Base-by-base conservation (phyloP, 2,113 vertebrate genomes). In the Psettodes erumei region DNA sequence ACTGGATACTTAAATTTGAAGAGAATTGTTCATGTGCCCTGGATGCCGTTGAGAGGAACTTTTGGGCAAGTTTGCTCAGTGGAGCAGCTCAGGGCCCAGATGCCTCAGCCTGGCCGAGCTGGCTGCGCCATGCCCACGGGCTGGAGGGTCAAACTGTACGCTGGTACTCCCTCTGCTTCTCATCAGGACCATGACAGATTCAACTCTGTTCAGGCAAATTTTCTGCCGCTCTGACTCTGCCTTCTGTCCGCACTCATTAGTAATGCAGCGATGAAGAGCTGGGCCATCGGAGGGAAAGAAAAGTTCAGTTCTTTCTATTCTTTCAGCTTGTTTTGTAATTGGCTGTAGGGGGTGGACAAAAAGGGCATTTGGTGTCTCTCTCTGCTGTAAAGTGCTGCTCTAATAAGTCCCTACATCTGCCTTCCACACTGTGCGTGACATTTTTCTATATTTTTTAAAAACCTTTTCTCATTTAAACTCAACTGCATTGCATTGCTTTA, bases 151-250 rank as follows among this genome's bases (percentile, higher is more conserved):
- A 77, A 81, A 78, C 65, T 64, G 76, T 32, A 61, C 84, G 74
- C 82, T 88, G 89, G 90, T 85, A 79, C 71, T 84, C 86, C 70
- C 80, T 83, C 73, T 80, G 86, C 68, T 69, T 85, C 79, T 86
- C 77, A 84, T 90, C 89, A 89, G 85, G 71, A 73, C 86, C 73
- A 33, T 88, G 88, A 91, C 92, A 94, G 93, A 93, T 92, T 93
- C 91, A 78, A 82, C 83, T 74, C 86, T 75, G 86, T 83, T 80
- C 75, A 93, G 91, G 90, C 87, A 87, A 83, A 94, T 93, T 91
- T 93, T 93, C 91, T 90, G 89, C 93, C 79, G 83, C 86, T 79
- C 71, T 89, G 86, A 84, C 61, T 90, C 86, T 81, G 91, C 93
- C 91, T 91, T 92, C 93, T 92, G 90, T 92, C 87, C 30, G 23